Evolutionary conservation across 2,113 vertebrate genomes (phyloP).

Genomic region (Apeltes quadracus): DNA sequence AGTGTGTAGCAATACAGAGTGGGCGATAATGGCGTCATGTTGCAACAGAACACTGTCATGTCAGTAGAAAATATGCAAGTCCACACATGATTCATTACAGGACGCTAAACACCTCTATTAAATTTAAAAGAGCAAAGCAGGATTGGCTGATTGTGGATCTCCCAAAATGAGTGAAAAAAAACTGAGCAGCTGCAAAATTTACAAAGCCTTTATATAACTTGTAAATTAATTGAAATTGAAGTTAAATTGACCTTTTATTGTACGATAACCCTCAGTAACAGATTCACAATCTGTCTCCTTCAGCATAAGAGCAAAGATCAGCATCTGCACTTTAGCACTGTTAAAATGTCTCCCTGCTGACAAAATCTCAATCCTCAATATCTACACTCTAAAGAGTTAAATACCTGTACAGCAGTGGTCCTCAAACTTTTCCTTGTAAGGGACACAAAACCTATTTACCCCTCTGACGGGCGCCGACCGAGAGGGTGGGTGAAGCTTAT

Average conservation of each 20-base stretch:
- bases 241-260: no score
- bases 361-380: slow-evolving; percentile 27
- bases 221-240: no score
- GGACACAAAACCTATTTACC: no score
- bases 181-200: slow-evolving; percentile 67
- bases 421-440: no score
- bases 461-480: no score
- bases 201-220: slow-evolving; percentile 64
- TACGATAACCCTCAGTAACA: slow-evolving; percentile 39
- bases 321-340: slow-evolving; percentile 44
- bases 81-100: slow-evolving; percentile 12
- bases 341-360: slow-evolving; percentile 28
- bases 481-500: no score
- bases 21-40: background rate
- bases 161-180: slow-evolving; percentile 36
- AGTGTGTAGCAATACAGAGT: background rate
- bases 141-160: slow-evolving; percentile 48
- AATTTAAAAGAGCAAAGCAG: slow-evolving; percentile 58
- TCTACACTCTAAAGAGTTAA: no score
- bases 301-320: slow-evolving; percentile 51
- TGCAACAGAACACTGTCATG: background rate
- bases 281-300: slow-evolving; percentile 54
- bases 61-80: background rate
- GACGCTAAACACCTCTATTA: slow-evolving; percentile 40
- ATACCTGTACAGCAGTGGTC: no score